Percentiles rank a stretch among this genome's conserved stretches.
Conservation (phyloP, 2,797 vertebrate species). For the Pangasius macronema region DNA sequence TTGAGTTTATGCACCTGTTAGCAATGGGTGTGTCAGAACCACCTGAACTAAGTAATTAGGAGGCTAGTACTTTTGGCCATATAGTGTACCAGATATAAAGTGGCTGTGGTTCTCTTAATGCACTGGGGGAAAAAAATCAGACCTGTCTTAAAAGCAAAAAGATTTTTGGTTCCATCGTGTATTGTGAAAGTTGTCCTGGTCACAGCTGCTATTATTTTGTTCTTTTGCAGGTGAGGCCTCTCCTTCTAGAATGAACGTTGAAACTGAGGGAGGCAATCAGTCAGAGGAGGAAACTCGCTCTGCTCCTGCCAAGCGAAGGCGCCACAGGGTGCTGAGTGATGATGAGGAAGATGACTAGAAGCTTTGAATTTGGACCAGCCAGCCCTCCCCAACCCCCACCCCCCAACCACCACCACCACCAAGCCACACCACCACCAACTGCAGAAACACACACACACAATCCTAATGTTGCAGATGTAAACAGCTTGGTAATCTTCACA, state of each 20-base stretch:
- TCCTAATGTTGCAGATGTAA: not conserved
- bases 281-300: constrained; percentile 64
- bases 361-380: constrained; percentile 12
- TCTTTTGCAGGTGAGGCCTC: constrained; percentile 45
- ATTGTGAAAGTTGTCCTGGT: not conserved
- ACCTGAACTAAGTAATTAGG: not conserved
- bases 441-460: not conserved
- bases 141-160: not conserved
- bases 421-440: too few relatives aligned
- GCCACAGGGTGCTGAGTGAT: constrained; percentile 72
- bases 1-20: not conserved
- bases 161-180: not conserved
- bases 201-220: not conserved
- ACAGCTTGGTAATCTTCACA: not conserved
- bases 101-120: not conserved
- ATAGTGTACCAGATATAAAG: not conserved
- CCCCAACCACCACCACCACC: too few relatives aligned
- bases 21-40: too few relatives aligned
- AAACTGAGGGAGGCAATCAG: constrained; percentile 34
- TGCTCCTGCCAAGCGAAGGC: constrained; percentile 69
- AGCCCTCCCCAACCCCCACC: too few relatives aligned
- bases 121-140: not conserved
- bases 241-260: constrained; percentile 41
- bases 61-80: not conserved
- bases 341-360: constrained; percentile 76